Percentiles rank a stretch among this genome's conserved stretches.
These are phyloP conservation scores for Anseranas semipalmata DNA, from an alignment of 2,113 vertebrate species.

Conservation along the genomic window DNA sequence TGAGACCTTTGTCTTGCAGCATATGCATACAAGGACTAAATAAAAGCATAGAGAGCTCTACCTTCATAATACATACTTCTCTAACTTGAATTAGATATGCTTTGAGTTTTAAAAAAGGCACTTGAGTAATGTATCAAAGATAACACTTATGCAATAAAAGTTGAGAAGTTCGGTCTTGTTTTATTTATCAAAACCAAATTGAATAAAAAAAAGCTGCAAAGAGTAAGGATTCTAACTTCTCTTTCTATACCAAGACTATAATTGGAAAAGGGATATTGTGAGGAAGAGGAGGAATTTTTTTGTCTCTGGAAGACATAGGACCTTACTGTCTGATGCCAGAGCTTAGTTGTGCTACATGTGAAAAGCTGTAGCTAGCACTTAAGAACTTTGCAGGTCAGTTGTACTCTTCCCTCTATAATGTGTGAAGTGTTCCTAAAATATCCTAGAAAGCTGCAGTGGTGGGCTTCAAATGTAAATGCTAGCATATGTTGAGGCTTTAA, in stretches of 20 bases:
- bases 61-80: not conserved
- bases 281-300: not conserved
- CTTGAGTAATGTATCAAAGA: not conserved
- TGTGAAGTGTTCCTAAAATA: not conserved
- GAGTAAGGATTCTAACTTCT: not conserved
- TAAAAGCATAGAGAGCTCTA: not conserved
- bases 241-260: not conserved
- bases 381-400: not conserved
- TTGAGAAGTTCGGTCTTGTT: not conserved
- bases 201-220: not conserved
- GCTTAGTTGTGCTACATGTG: not conserved
- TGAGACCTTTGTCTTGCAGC: not conserved
- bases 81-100: not conserved
- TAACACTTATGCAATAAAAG: not conserved
- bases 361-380: not conserved
- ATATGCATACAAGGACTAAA: not conserved
- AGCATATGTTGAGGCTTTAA: not conserved
- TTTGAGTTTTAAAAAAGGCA: not conserved
- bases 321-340: not conserved
- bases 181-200: not conserved
- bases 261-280: not conserved
- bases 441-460: not conserved
- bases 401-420: not conserved
- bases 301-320: not conserved
- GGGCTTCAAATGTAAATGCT: not conserved